These are phyloP conservation scores for Zoanthus sociatus DNA, from an alignment of 92 coral and sea anemone genomes.

Conservation along the genomic window DNA sequence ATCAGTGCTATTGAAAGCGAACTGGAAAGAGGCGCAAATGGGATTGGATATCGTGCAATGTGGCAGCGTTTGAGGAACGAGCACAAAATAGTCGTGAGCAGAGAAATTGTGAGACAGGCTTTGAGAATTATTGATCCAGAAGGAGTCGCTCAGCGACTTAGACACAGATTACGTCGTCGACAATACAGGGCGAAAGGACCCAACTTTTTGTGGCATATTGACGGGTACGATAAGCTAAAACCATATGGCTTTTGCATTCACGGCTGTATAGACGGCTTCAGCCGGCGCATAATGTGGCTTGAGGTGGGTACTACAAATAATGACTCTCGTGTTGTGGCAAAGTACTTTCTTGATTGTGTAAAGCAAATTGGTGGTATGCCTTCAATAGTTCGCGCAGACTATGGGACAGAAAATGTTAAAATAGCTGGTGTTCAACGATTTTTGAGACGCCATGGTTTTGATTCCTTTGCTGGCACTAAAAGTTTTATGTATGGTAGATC, in stretches of 20 bases:
- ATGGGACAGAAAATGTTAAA: conserved; percentile 24
- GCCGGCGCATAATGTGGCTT: conserved; percentile 22
- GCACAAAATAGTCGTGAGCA: conserved; percentile 9
- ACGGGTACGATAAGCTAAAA: conserved; percentile 11
- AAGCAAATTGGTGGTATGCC: conserved; percentile 5
- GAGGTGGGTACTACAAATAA: conserved; percentile 20
- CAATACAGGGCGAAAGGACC: conserved; percentile 20
- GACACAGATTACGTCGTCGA: conserved; percentile 9
- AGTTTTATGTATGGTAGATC: conserved; percentile 28
- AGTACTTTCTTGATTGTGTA: conserved; percentile 8
- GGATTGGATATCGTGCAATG: conserved; percentile 9
- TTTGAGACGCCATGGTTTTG: conserved; percentile 30
- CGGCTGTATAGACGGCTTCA: conserved; percentile 22
- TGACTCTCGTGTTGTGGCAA: conserved; percentile 44
- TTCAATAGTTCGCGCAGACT: background rate
- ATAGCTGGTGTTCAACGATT: conserved; percentile 43
- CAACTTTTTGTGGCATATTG: conserved; percentile 19
- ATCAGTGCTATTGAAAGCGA: conserved; percentile 7
- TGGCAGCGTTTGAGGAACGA: conserved; percentile 10
- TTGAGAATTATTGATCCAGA: conserved; percentile 6
- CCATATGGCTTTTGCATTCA: conserved; percentile 26
- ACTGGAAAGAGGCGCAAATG: conserved; percentile 9
- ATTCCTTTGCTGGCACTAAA: conserved; percentile 22
- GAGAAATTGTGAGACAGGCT: conserved; percentile 5
- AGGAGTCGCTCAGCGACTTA: conserved; percentile 10